Base-by-base conservation (phyloP, 2,113 vertebrate species). In the Mixornis gularis region DNA sequence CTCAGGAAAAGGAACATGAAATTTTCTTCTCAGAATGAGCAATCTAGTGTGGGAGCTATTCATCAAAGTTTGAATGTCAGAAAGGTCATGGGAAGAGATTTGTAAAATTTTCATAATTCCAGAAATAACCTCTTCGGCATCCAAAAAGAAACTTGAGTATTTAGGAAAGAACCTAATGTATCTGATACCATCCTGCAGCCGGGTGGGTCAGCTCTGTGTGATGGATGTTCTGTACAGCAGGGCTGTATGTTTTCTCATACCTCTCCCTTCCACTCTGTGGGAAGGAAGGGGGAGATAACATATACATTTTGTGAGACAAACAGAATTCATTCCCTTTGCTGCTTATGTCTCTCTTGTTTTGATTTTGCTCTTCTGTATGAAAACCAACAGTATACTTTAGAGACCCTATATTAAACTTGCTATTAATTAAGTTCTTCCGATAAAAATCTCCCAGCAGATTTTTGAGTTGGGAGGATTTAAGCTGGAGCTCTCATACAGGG, bases 21-120 rank as follows among this genome's bases (percentile, higher is more conserved):
- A 94, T 94, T 96, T 94, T 88, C 80, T 90, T 94, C 86, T 94
- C 44, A 43, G 87, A 96, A 79, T 65, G 91, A 93, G 60, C 79
- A 92, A 16, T 77, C 63, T 68, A 58, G 69, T 96, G 79, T 95
- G 93, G 94, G 95, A 96, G 95, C 79, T 87, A 72, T 94, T 96
- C 90, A 83, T 90, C 73, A 93, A 83, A 92, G 89, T 93, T 90
- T 49, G 59, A 83, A 92, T 93, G 96, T 96, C 95, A 95, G 46
- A 87, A 94, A 83, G 95, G 94, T 97, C 96, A 96, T 96, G 95
- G 95, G 96, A 97, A 96, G 93, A 96, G 93, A 96, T 96, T 91
- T 90, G 92, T 94, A 79, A 96, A 95, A 96, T 95, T 95, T 95
- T 97, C 52, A 11, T 86, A 92, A 95, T 95, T 93, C 92, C 91